These are phyloP conservation scores for Nematostella vectensis DNA, from an alignment of 92 coral and sea anemone species.

Conservation along the genomic window DNA sequence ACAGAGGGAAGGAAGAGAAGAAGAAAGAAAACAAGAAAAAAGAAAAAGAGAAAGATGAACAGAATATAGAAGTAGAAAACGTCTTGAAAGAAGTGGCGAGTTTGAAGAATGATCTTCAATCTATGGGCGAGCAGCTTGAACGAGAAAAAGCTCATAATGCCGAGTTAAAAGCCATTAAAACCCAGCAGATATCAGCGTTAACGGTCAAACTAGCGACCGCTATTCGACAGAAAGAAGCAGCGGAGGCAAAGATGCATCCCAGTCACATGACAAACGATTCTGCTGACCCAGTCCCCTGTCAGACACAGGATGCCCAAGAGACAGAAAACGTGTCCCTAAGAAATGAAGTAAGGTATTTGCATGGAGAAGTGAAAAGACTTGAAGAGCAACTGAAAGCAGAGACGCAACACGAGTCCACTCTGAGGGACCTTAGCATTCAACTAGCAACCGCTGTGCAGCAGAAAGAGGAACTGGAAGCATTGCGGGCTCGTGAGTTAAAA, in stretches of 20 bases:
- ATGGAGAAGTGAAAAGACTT: background rate
- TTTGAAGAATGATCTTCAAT: slow-evolving; percentile 36
- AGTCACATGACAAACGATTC: background rate
- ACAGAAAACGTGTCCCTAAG: background rate
- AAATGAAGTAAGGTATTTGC: background rate
- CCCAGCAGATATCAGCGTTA: slow-evolving; percentile 54
- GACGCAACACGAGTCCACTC: background rate
- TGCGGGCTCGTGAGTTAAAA: background rate
- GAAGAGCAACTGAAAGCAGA: background rate
- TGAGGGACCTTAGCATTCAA: background rate
- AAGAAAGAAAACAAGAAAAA: background rate
- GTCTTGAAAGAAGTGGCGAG: slow-evolving; percentile 12
- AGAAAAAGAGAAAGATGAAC: background rate
- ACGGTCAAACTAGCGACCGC: slow-evolving; percentile 74
- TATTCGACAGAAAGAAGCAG: slow-evolving; percentile 52
- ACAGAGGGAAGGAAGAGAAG: background rate
- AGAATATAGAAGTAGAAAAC: background rate
- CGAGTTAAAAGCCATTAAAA: slow-evolving; percentile 59
- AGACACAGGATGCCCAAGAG: no score
- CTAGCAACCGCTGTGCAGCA: background rate
- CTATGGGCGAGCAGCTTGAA: slow-evolving; percentile 36
- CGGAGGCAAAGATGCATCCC: background rate
- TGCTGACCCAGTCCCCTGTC: background rate
- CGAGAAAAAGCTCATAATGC: slow-evolving; percentile 31
- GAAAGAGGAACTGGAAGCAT: slow-evolving; percentile 1